Evolutionary conservation across 2,888 invertebrate genomes (phyloP).

Genomic region (Octodonta nipae): DNA sequence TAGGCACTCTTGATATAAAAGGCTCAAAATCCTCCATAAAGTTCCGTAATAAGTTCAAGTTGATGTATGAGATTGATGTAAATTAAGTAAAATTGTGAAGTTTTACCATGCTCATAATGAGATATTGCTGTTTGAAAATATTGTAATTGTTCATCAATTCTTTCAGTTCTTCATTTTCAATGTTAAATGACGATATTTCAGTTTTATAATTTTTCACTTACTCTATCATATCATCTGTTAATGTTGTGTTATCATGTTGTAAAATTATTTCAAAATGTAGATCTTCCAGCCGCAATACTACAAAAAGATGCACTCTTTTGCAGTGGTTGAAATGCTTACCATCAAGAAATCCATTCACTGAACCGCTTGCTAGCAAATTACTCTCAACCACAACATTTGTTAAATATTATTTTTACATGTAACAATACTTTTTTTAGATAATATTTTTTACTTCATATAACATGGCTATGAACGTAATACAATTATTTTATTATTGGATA

Average conservation of each 20-base stretch:
- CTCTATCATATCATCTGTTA: constrained; percentile 9
- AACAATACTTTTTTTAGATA: no score
- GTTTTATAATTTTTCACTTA: constrained; percentile 9
- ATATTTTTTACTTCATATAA: no score
- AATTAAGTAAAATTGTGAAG: no score
- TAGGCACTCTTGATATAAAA: background rate
- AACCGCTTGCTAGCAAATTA: constrained; percentile 14
- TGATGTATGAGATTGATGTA: no score
- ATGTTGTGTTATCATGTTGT: constrained; percentile 6
- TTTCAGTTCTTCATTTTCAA: background rate
- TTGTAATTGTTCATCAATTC: background rate
- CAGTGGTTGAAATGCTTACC: constrained; percentile 19
- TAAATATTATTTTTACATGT: no score
- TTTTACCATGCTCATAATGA: no score
- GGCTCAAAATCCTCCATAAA: no score
- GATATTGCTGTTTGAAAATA: background rate
- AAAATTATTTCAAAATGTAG: constrained; percentile 15
- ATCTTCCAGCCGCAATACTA: constrained; percentile 14
- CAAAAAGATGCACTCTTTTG: constrained; percentile 14
- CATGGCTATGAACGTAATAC: no score
- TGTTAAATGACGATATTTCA: background rate
- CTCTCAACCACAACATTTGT: constrained; percentile 10
- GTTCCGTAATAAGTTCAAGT: no score
- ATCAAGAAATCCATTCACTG: constrained; percentile 13
- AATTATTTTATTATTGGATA: no score